Percentiles rank a stretch among this genome's conserved stretches.
These are phyloP conservation scores for Chironomus striatipennis DNA, from an alignment of 1,140 invertebrate species.

Conservation along the genomic window DNA sequence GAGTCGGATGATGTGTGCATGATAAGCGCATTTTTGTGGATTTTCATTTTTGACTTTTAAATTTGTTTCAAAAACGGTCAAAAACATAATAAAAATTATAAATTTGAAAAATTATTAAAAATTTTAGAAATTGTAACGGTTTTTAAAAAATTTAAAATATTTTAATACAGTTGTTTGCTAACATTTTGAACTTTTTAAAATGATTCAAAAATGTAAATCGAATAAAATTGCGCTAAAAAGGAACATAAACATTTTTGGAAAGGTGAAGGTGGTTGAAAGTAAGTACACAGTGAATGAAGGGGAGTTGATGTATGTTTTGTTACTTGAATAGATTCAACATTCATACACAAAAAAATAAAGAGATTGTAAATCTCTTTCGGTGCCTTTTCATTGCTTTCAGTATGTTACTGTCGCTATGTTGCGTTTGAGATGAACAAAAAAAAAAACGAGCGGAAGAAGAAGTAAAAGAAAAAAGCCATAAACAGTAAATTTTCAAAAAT, in stretches of 20 bases:
- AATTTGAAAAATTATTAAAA: too few species aligned
- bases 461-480: not conserved
- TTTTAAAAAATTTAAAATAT: too few species aligned
- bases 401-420: not conserved
- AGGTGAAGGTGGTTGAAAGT: not conserved
- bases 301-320: not conserved
- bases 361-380: conserved; percentile 12
- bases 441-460: not conserved
- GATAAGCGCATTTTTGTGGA: too few species aligned
- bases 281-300: not conserved
- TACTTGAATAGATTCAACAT: not conserved
- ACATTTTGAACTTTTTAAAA: too few species aligned
- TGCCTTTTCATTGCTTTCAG: not conserved
- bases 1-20: too few species aligned
- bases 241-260: not conserved
- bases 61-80: too few species aligned
- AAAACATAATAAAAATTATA: too few species aligned
- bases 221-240: too few species aligned
- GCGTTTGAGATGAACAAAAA: not conserved
- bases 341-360: not conserved
- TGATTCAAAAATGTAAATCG: too few species aligned
- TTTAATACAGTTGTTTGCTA: too few species aligned
- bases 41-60: too few species aligned
- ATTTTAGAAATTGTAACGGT: too few species aligned
- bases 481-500: conserved; percentile 9